Evolutionary conservation across 2,797 vertebrate species (phyloP).

Genomic region (Bovichtus variegatus): DNA sequence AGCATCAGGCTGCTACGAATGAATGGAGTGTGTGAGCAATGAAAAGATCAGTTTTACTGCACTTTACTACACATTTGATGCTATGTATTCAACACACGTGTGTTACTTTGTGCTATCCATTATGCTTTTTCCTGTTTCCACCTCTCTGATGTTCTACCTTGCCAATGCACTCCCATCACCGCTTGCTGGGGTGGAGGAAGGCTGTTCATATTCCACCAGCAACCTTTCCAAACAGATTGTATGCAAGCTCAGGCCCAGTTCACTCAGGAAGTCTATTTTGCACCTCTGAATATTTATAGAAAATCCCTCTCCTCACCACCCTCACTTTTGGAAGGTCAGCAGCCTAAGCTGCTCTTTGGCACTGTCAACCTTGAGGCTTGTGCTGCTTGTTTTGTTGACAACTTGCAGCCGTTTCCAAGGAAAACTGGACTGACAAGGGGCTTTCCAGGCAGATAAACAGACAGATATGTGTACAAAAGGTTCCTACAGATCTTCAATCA

Average conservation of each 20-base stretch:
- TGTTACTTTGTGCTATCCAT: background rate
- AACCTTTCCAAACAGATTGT: conserved; percentile 23
- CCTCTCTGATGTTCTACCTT: background rate
- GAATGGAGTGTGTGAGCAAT: background rate
- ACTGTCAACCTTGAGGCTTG: conserved; percentile 34
- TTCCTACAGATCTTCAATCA: background rate
- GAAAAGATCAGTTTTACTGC: background rate
- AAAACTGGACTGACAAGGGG: conserved; percentile 53
- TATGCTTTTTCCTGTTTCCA: background rate
- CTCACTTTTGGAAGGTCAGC: conserved; percentile 69
- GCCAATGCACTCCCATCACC: background rate
- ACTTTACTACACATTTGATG: background rate
- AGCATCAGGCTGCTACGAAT: background rate
- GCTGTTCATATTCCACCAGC: conserved; percentile 3
- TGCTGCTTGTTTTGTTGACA: conserved; percentile 63
- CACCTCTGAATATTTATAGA: conserved; percentile 81
- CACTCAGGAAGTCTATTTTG: conserved; percentile 68
- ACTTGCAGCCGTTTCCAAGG: conserved; percentile 55
- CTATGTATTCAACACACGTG: conserved; percentile 6
- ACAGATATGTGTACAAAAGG: background rate
- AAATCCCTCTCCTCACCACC: conserved; percentile 62
- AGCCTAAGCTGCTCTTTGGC: conserved; percentile 71
- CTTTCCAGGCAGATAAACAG: conserved; percentile 55
- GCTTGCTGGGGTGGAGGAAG: background rate
- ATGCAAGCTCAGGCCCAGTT: conserved; percentile 35